Evolutionary conservation across 1,140 invertebrate genomes (phyloP), one percentile per base, ranked within the genome.

Genomic region (Eulimnadia texana): DNA sequence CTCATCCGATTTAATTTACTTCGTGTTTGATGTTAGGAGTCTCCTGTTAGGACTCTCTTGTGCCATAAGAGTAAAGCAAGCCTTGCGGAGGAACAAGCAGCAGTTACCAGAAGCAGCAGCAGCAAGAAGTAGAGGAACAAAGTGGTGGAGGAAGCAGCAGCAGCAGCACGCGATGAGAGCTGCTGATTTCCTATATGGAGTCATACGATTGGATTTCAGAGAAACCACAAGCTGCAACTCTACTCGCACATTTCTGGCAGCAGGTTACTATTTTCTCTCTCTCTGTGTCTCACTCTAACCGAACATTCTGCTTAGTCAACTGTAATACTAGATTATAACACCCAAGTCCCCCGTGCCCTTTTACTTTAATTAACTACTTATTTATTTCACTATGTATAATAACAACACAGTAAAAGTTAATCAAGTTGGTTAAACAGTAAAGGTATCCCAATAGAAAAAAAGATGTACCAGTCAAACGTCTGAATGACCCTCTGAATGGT

Each of bases 141-240:
- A n/a, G n/a, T n/a, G n/a, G n/a, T n/a, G n/a, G n/a, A n/a, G n/a
- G n/a, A n/a, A n/a, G n/a, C n/a, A n/a, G n/a, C 33, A 42, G 33
- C 6, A 42, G 33, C 33, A 42, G 33, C 33, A 42, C 33, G 33
- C 33, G 33, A 42, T 42, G 33, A 42, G 33, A 16, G 33, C 33
- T 42, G 33, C 33, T 42, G 33, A 42, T 42, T 42, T 6, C 16
- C 33, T 42, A 85, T 76, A 86, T 89, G 81, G 86, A 89, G 79
- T 88, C 86, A 73, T 89, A 90, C 87, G 88, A 92, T 80, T 90
- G 88, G 88, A 82, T 92, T 74, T 89, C 90, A 80, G 91, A 90
- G 80, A 92, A 90, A 78, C 88, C 91, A 79, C 80, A 57, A 57
- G 86, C 77, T 89, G 90, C 77, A 90, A 89, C 79, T 57, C 79